Base-by-base conservation (phyloP, 1,140 invertebrate species). In the Drosophila sproati region DNA sequence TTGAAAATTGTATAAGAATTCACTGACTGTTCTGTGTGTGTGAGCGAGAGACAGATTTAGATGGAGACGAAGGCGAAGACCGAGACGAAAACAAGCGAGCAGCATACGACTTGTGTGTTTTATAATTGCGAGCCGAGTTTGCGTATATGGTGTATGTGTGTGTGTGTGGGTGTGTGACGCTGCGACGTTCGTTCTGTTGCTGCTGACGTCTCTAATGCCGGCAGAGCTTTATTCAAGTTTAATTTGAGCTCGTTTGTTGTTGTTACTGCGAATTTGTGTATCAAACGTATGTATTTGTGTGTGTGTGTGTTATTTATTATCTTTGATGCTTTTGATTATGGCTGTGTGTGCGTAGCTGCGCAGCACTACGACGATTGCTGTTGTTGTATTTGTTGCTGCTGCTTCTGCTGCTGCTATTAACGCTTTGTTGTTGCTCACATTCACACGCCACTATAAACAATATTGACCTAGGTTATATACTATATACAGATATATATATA, bases 361-460 rank as follows among this genome's bases (percentile, higher is more conserved):
- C 56, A 77, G 56, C 62, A 73, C 78, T 73, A 73, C 55, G 77
- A 73, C 55, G 77, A 73, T 66, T 79, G 61, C 48, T 51, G 32
- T 34, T 72, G 54, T 66, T 69, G 64, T 60, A 52, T 47, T 57
- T 57, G 35, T 39, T 50, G 7, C 20, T 43, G 54, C 32, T 67
- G 32, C 61, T 83, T 63, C 57, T 74, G 63, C n/a, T 68, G 69
- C 57, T 78, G 64, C 50, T 76, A 56, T 72, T 72, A 60, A 34
- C 50, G 56, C 10, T 56, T 67, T 73, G 60, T 51, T 76, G 62
- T 57, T 89, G 75, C 75, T 69, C 69, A 87, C 79, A 89, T 72
- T 82, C 75, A 86, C 81, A 86, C 80, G 90, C 78, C 90, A 91
- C 90, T 91, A 91, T 83, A 85, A 91, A 90, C 90, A 91, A 82